Evolutionary conservation across 2,888 invertebrate genomes (phyloP).

Genomic region (Drosophila anomalata): DNA sequence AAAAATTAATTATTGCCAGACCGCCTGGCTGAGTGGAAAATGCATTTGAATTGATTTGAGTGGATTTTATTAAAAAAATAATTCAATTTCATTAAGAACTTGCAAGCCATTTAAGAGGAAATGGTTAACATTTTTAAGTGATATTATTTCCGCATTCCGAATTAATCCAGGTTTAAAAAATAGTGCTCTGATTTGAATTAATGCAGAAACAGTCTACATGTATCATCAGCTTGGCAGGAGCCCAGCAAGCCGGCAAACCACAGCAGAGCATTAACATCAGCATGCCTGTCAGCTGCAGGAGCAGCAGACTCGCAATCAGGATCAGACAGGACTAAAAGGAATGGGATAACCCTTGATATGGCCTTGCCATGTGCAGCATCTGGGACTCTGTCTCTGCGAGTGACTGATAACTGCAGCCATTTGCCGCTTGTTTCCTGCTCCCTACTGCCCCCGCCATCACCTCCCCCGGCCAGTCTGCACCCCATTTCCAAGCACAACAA

Average conservation of each 20-base stretch:
- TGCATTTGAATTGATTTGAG: slow-evolving; percentile 48
- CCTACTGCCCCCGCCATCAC: not conserved
- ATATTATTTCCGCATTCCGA: not conserved
- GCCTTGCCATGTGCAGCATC: slow-evolving; percentile 28
- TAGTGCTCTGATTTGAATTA: not conserved
- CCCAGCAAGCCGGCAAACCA: slow-evolving; percentile 31
- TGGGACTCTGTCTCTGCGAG: slow-evolving; percentile 33
- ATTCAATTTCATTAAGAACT: slow-evolving; percentile 19
- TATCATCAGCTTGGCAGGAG: slow-evolving; percentile 24
- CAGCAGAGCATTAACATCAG: slow-evolving; percentile 47
- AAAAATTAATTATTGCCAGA: slow-evolving; percentile 48
- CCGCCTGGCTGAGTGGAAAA: slow-evolving; percentile 20
- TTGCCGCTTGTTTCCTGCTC: slow-evolving; percentile 33
- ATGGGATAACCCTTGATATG: slow-evolving; percentile 16
- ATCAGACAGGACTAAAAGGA: slow-evolving; percentile 1
- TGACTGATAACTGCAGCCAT: slow-evolving; percentile 54
- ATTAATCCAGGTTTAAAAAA: slow-evolving; percentile 1
- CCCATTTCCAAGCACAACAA: slow-evolving; percentile 32
- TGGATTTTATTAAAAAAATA: slow-evolving; percentile 28
- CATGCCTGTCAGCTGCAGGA: slow-evolving; percentile 40
- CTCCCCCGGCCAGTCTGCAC: not conserved
- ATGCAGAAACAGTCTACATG: slow-evolving; percentile 6
- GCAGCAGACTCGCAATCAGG: slow-evolving; percentile 4
- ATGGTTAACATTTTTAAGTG: not conserved
- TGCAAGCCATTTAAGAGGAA: slow-evolving; percentile 4